Evolutionary conservation across 2,888 invertebrate species (phyloP).

Genomic region (Brenthis hecate): DNA sequence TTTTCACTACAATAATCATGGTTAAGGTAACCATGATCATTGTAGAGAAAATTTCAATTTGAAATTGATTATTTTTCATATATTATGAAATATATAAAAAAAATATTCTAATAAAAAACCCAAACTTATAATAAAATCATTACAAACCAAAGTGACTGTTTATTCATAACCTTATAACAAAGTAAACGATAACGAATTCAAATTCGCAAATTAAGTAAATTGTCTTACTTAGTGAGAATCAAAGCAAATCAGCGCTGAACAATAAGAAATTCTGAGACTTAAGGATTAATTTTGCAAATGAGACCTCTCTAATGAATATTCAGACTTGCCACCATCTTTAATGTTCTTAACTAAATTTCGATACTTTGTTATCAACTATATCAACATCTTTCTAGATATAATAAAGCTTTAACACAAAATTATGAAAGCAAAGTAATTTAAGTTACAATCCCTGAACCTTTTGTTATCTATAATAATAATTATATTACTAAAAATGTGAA

Average conservation of each 20-base stretch:
- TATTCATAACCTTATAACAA: slow-evolving; percentile 26
- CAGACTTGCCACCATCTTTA: slow-evolving; percentile 16
- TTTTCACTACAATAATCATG: no score
- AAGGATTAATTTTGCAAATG: slow-evolving; percentile 30
- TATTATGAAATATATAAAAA: neutral
- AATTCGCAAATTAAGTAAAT: slow-evolving; percentile 20
- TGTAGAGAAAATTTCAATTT: no score
- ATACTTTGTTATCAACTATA: slow-evolving; percentile 1
- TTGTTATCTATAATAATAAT: no score
- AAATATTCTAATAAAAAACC: neutral
- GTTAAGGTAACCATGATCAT: no score
- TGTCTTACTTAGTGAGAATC: slow-evolving; percentile 21
- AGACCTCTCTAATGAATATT: slow-evolving; percentile 25
- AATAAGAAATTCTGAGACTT: slow-evolving; percentile 20
- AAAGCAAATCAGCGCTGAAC: slow-evolving; percentile 23
- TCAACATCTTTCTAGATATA: neutral
- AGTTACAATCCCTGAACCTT: neutral
- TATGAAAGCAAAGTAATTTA: neutral
- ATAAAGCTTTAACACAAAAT: no score
- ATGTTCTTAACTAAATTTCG: slow-evolving; percentile 13
- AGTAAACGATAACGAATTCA: slow-evolving; percentile 24
- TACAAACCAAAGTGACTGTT: slow-evolving; percentile 20
- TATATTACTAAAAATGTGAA: no score
- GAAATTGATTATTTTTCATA: no score
- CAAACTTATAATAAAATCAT: slow-evolving; percentile 21